Evolutionary conservation across 2,797 vertebrate genomes (phyloP).

Genomic region (Rhyacichthys aspro): DNA sequence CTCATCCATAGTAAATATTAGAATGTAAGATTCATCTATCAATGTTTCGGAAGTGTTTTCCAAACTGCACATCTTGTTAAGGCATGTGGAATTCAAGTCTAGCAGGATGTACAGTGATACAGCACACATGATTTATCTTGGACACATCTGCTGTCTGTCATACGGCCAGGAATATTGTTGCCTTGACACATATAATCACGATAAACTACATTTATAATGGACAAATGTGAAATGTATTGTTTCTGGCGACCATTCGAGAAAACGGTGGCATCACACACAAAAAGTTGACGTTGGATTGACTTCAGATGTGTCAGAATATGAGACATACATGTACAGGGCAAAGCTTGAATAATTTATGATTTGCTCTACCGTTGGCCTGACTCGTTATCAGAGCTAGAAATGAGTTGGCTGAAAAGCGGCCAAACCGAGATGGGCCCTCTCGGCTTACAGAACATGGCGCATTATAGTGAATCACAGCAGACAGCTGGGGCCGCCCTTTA

Average conservation of each 20-base stretch:
- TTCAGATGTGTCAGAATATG: constrained; percentile 46
- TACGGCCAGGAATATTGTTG: constrained; percentile 9
- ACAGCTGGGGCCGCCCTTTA: constrained; percentile 84
- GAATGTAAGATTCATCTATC: constrained; percentile 35
- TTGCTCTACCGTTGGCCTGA: constrained; percentile 45
- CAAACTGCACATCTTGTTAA: constrained; percentile 31
- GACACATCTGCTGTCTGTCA: constrained; percentile 21
- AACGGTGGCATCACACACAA: background rate
- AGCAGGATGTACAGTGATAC: constrained; percentile 14
- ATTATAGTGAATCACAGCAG: constrained; percentile 83
- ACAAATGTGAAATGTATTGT: background rate
- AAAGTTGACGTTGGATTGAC: constrained; percentile 32
- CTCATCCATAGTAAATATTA: constrained; percentile 34
- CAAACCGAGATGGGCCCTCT: constrained; percentile 66
- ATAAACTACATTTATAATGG: constrained; percentile 3
- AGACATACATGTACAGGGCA: constrained; percentile 25
- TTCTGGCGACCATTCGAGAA: constrained; percentile 1
- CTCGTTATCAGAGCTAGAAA: constrained; percentile 58
- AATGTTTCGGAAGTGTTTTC: constrained; percentile 28
- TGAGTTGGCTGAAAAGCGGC: constrained; percentile 71
- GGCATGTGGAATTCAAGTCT: constrained; percentile 14
- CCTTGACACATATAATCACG: constrained; percentile 21
- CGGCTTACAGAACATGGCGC: constrained; percentile 58
- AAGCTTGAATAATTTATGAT: constrained; percentile 69
- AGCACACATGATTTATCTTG: background rate